Percentiles rank a stretch among this genome's conserved stretches.
These are phyloP conservation scores for Silurus meridionalis DNA, from an alignment of 2,113 vertebrate genomes.

Conservation along the genomic window DNA sequence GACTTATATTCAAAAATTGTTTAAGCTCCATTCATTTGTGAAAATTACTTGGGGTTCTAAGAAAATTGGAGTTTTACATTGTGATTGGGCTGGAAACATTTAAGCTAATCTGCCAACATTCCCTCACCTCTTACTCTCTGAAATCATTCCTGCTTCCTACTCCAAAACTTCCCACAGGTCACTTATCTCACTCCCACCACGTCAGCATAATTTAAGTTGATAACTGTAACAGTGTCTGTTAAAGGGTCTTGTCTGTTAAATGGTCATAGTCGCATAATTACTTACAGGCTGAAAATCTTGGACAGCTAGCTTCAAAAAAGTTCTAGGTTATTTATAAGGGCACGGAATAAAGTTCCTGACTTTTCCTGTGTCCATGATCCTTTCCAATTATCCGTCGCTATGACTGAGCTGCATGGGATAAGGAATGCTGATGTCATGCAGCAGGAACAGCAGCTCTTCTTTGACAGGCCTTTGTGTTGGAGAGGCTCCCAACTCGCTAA, in stretches of 20 bases:
- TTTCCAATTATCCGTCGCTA: conserved; percentile 40
- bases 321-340: background rate
- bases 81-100: conserved; percentile 1
- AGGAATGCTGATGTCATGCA: conserved; percentile 44
- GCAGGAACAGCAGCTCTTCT: conserved; percentile 9
- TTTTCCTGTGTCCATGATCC: conserved; percentile 1
- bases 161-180: background rate
- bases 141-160: conserved; percentile 6
- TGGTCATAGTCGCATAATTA: background rate
- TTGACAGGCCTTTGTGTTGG: conserved; percentile 22
- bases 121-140: background rate
- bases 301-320: background rate
- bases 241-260: conserved; percentile 10
- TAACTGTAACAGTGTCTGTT: conserved; percentile 10
- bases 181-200: background rate
- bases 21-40: conserved; percentile 16
- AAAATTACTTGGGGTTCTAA: background rate
- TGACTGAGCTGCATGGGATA: conserved; percentile 27
- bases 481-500: conserved; percentile 37
- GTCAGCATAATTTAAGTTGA: conserved; percentile 15
- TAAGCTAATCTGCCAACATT: conserved; percentile 18
- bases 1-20: background rate
- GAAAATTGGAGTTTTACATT: background rate
- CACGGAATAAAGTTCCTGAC: background rate
- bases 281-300: background rate